Percentiles rank a stretch among this genome's conserved stretches.
Evolutionary conservation across 2,797 vertebrate genomes (phyloP).

Genomic region (Sebastes oblongus): DNA sequence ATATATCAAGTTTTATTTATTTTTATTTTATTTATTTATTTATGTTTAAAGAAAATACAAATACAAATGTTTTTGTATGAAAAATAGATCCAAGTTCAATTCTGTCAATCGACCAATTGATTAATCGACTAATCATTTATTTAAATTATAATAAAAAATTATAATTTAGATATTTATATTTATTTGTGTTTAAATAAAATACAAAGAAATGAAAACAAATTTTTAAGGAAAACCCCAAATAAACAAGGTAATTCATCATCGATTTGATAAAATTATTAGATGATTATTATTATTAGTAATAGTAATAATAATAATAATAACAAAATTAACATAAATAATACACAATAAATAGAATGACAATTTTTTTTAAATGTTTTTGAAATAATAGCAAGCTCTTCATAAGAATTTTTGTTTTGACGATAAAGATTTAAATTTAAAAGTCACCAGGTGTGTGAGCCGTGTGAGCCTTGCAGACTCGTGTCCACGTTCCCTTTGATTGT

Average conservation of each 20-base stretch:
- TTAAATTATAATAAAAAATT: neutral
- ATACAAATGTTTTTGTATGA: no score
- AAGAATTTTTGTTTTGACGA: neutral
- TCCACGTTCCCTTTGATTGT: constrained; percentile 10
- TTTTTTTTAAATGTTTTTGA: neutral
- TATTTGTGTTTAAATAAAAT: neutral
- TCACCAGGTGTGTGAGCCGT: neutral
- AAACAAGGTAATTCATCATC: neutral
- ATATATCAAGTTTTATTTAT: neutral
- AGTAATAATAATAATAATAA: no score
- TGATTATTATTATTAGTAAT: neutral
- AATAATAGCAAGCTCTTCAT: neutral
- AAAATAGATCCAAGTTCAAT: no score
- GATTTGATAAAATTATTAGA: neutral
- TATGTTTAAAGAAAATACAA: no score
- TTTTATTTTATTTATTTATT: no score
- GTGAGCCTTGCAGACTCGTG: neutral
- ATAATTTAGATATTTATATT: neutral
- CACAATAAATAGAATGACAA: neutral
- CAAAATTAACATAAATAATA: neutral
- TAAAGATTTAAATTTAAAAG: neutral
- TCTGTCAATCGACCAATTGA: no score
- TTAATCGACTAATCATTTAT: no score
- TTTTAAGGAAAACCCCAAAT: neutral
- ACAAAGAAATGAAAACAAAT: neutral